phyloP scores from a whole-genome alignment of 1,140 invertebrate genomes.

The Luehdorfia chinensis region DNA sequence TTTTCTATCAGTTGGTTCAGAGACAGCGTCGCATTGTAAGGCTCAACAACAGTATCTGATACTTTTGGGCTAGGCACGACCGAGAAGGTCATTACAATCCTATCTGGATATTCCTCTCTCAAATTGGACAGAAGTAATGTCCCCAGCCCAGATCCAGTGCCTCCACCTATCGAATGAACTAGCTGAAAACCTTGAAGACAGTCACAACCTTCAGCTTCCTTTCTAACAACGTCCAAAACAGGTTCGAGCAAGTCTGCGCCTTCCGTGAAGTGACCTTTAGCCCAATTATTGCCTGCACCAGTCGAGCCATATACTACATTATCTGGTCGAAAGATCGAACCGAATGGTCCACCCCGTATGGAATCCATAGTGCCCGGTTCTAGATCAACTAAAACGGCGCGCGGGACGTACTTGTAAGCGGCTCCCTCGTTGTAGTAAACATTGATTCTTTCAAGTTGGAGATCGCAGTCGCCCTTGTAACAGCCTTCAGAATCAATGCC shows the following conservation, averaged over 20 bases:
- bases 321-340: slow-evolving; percentile 92
- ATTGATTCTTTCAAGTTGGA: slow-evolving; percentile 91
- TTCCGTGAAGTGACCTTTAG: slow-evolving; percentile 96
- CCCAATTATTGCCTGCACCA: slow-evolving; percentile 90
- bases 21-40: slow-evolving; percentile 88
- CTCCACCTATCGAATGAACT: slow-evolving; percentile 85
- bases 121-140: slow-evolving; percentile 82
- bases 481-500: slow-evolving; percentile 91
- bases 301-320: slow-evolving; percentile 84
- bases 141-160: slow-evolving; percentile 90
- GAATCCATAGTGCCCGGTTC: slow-evolving; percentile 91
- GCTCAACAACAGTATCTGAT: slow-evolving; percentile 92
- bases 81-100: slow-evolving; percentile 91
- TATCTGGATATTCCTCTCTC: slow-evolving; percentile 85
- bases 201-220: slow-evolving; percentile 92
- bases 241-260: slow-evolving; percentile 94
- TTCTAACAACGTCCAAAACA: slow-evolving; percentile 91
- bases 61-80: slow-evolving; percentile 90
- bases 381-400: slow-evolving; percentile 92
- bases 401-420: slow-evolving; percentile 90
- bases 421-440: slow-evolving; percentile 93
- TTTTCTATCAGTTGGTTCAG: slow-evolving; percentile 87
- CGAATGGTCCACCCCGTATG: slow-evolving; percentile 85
- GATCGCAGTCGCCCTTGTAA: slow-evolving; percentile 89
- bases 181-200: slow-evolving; percentile 85